phyloP scores from a whole-genome alignment of 2,797 vertebrate species.

The Danio kyathit region DNA sequence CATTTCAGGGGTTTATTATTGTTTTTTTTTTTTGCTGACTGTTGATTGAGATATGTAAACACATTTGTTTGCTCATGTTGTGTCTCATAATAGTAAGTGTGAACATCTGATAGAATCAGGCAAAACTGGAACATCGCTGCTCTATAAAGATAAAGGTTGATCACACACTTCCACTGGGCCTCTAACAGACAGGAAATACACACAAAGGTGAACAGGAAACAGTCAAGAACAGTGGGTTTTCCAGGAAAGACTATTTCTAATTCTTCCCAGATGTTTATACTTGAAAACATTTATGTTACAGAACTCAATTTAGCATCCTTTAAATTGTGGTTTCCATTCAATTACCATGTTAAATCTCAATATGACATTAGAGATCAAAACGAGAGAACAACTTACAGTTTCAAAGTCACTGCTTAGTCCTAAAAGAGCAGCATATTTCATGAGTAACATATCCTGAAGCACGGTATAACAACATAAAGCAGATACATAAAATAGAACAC shows the following conservation, averaged over 20 bases:
- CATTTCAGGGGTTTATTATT: background rate
- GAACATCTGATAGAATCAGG: background rate
- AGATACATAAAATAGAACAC: too few species aligned
- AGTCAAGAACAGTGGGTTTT: slow-evolving; percentile 7
- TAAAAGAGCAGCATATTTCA: too few species aligned
- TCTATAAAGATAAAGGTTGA: background rate
- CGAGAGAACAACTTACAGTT: too few species aligned
- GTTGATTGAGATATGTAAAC: too few species aligned
- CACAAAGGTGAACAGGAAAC: slow-evolving; percentile 11
- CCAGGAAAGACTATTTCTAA: background rate
- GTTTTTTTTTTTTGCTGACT: background rate
- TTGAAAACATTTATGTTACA: background rate
- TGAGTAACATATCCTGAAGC: too few species aligned
- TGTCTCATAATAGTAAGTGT: background rate
- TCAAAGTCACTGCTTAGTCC: too few species aligned
- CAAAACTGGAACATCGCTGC: background rate
- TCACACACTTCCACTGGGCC: background rate
- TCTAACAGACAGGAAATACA: slow-evolving; percentile 1
- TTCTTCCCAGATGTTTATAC: background rate
- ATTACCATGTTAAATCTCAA: background rate
- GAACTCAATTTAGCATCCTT: background rate
- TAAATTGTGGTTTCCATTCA: background rate
- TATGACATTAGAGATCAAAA: background rate
- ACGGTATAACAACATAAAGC: too few species aligned
- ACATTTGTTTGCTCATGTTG: background rate